phyloP scores from a whole-genome alignment of 64 coral and sea anemone species.

The Stylophora pistillata region DNA sequence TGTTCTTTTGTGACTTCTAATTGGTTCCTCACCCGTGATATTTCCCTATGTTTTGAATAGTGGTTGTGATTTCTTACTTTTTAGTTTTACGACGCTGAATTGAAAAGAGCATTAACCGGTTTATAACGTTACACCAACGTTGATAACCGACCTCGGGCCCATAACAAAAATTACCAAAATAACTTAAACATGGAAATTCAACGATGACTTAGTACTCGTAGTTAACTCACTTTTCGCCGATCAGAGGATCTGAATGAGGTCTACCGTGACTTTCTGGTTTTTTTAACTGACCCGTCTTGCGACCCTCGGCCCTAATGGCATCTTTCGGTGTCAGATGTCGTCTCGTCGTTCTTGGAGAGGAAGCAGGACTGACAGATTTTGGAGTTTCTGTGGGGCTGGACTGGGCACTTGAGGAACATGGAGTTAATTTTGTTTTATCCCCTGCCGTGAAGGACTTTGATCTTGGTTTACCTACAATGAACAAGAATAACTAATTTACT shows the following conservation, averaged over 20 bases:
- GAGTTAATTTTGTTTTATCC: neutral
- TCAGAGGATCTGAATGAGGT: constrained; percentile 33
- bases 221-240: constrained; percentile 26
- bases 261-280: constrained; percentile 18
- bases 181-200: too few species aligned
- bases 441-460: constrained; percentile 22
- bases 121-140: too few species aligned
- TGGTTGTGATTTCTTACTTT: too few species aligned
- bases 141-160: too few species aligned
- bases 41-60: too few species aligned
- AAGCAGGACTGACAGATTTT: neutral
- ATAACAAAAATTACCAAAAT: too few species aligned
- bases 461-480: constrained; percentile 6
- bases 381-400: neutral
- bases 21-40: too few species aligned
- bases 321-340: constrained; percentile 25
- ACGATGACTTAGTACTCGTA: neutral
- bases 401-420: neutral
- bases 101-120: too few species aligned
- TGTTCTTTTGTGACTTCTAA: too few species aligned
- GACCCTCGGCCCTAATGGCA: neutral
- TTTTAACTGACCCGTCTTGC: neutral
- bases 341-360: constrained; percentile 11
- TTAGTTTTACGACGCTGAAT: too few species aligned
- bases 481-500: neutral